Base-by-base conservation (phyloP, 2,888 invertebrate genomes). In the Sarcophaga carnaria region DNA sequence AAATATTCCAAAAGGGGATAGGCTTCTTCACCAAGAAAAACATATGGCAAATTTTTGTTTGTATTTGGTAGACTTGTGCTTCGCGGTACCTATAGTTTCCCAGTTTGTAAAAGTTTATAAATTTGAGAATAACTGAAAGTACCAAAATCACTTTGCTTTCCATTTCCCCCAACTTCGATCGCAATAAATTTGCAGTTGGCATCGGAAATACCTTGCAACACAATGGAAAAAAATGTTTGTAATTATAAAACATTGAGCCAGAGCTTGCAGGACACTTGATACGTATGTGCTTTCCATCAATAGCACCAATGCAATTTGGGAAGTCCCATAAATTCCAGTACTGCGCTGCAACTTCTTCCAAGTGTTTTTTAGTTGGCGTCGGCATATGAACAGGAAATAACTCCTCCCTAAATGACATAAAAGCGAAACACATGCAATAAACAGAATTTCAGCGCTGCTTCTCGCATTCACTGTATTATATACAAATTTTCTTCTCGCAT, bases 241-340 rank as follows among this genome's bases (percentile, higher is more conserved):
- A n/a, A n/a, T n/a, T n/a, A n/a, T n/a, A n/a, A n/a, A n/a, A n/a
- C n/a, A n/a, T n/a, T n/a, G n/a, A n/a, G n/a, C n/a, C n/a, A n/a
- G n/a, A n/a, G n/a, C n/a, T n/a, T n/a, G n/a, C n/a, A n/a, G n/a
- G n/a, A n/a, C n/a, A n/a, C n/a, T n/a, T n/a, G n/a, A n/a, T n/a
- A n/a, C n/a, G n/a, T n/a, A n/a, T n/a, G n/a, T n/a, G n/a, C 80
- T 90, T 90, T 90, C 82, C 88, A 12, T 91, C n/a, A n/a, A n/a
- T n/a, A n/a, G n/a, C n/a, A n/a, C n/a, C 91, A n/a, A 89, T 71
- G 83, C 90, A 90, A 80, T 90, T 81, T 60, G 88, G 89, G 69
- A 90, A 79, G 63, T 89, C 85, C 85, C 83, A 83, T 37, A 78
- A 49, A 27, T 72, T 76, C 66, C 78, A 75, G 47, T 71, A 83